Evolutionary conservation across 2,888 invertebrate species (phyloP), one percentile per base, ranked within the genome.

Genomic region (Pseudeuparius sepicola): DNA sequence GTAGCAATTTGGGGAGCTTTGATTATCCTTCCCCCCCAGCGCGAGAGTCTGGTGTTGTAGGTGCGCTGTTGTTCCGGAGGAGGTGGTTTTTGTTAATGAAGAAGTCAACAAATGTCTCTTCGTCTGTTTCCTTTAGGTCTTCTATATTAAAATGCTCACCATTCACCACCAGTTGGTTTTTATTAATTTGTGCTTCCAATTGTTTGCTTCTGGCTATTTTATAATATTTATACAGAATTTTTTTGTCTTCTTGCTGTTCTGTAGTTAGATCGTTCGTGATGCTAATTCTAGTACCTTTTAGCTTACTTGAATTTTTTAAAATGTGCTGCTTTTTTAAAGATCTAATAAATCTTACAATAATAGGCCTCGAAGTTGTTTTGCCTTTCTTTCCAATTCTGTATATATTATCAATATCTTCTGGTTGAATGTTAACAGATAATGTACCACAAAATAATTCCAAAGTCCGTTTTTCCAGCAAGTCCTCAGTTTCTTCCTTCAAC

Each of bases 311-410:
- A 27, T 27, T 27, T 27, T 27, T 4, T 11, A 27, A 13, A 27
- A 27, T 27, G 9, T 6, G 5, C n/a, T 27, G 12, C 11, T 27
- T 27, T n/a, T 27, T 10, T 27, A 27, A 7, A 27, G 5, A 25
- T 25, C 25, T 4, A 4, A 25, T 12, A 27, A 27, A 27, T 4
- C 27, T 27, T 6, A 27, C 27, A 27, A 27, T 27, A 7, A 27
- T 11, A 4, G 27, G 27, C 11, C 27, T 27, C n/a, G 27, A 6
- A 3, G 7, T 4, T 7, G 6, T 11, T 25, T 6, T 25, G 12
- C 12, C 4, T 25, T 27, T 27, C 9, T 9, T 11, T 6, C 27
- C 12, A n/a, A 27, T 11, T 13, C 12, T 27, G 3, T 7, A 27
- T 7, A 25, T 6, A 27, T 27, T 27, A 27, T 27, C 27, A n/a